Conservation (phyloP, 2,888 invertebrate species). For the Dicroscelio sp. region DNA sequence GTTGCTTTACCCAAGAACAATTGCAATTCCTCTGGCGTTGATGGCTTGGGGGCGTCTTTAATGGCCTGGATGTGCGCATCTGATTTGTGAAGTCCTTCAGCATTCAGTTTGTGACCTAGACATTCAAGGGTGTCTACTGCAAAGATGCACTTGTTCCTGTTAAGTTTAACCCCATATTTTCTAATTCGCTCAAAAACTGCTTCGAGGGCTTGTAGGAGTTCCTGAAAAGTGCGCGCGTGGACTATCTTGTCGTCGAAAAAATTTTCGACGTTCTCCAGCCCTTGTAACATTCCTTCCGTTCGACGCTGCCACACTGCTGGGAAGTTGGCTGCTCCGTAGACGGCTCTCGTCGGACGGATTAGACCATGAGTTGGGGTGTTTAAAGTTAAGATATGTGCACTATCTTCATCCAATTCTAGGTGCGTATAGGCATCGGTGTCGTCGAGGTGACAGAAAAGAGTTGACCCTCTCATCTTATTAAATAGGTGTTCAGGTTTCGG, state of each 20-base stretch:
- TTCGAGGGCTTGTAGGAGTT: slow-evolving; percentile 41
- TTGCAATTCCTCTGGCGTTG: too few species aligned
- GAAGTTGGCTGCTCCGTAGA: slow-evolving; percentile 34
- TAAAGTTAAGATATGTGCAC: not conserved
- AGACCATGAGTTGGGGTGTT: slow-evolving; percentile 32
- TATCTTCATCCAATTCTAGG: too few species aligned
- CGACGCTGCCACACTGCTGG: slow-evolving; percentile 25
- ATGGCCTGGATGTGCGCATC: too few species aligned
- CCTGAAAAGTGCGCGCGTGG: slow-evolving; percentile 31
- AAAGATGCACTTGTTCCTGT: slow-evolving; percentile 19
- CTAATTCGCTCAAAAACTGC: slow-evolving; percentile 2
- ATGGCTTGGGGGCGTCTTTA: too few species aligned
- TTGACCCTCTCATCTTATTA: too few species aligned
- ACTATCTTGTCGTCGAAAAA: slow-evolving; percentile 44
- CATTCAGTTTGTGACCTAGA: slow-evolving; percentile 1
- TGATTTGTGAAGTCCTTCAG: not conserved
- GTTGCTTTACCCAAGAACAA: too few species aligned
- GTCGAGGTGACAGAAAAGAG: too few species aligned
- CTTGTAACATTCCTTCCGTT: slow-evolving; percentile 19
- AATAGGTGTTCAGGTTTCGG: slow-evolving; percentile 38
- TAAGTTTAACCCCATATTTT: slow-evolving; percentile 41
- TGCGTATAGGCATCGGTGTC: too few species aligned
- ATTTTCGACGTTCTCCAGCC: not conserved
- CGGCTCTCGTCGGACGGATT: slow-evolving; percentile 27
- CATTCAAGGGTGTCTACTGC: not conserved